Evolutionary conservation across 2,888 invertebrate species (phyloP), one percentile per base, ranked within the genome.

Genomic region (Hydroisotoma schaefferi): DNA sequence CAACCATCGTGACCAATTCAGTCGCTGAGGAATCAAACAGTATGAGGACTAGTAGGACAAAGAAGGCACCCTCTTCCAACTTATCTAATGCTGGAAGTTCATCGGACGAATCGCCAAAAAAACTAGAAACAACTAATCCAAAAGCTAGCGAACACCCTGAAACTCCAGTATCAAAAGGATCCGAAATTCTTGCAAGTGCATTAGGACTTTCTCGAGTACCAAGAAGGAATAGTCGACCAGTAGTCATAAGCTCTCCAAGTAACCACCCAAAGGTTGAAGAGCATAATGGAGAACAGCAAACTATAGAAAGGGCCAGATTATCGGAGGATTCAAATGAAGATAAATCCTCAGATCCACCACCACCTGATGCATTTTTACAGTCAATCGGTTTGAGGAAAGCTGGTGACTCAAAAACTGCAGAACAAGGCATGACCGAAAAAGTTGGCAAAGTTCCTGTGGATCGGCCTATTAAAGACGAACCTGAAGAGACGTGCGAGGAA

Each of bases 141-240:
- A 33, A 33, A 15, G 37, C 28, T 43, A 2, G 49, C 40, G 40
- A 28, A 37, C n/a, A 18, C 25, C 10, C 28, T 48, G 33, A 59
- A 61, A 23, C 44, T 29, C 20, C 27, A 53, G 28, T 55, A 43
- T 57, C 59, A 10, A 59, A 63, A 44, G 57, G 60, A 29, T 60
- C 60, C 20, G 57, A 65, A 59, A 70, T 72, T 15, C 44, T 72
- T 8, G 72, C 72, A 0, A 65, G 54, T 56, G 72, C 72, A 22
- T 47, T 72, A n/a, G 71, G 69, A 8, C 59, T 66, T 25, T 25
- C 46, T 25, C 40, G 65, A 53, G 56, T 52, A 10, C 43, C 55
- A 12, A 37, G 59, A 15, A 46, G 63, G 22, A 51, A 61, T 20
- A 67, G 63, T 53, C 57, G 62, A 28, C 29, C 60, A 28, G 63